Evolutionary conservation across 1,140 invertebrate genomes (phyloP), one percentile per base, ranked within the genome.

Genomic region (Chrysomallon squamiferum): DNA sequence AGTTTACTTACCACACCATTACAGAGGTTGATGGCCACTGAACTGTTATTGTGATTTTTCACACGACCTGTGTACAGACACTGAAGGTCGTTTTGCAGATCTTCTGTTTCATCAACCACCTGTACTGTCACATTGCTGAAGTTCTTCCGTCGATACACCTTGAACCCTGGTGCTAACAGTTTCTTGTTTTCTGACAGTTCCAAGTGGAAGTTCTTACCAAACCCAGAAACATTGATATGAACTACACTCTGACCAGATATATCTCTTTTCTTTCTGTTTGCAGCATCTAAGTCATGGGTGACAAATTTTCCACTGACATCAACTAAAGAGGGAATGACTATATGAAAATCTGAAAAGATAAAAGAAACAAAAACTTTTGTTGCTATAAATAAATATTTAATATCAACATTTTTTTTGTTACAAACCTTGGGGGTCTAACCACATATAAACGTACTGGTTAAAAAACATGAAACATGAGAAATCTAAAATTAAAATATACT

Each of bases 1-100:
- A 22, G 29, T 22, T 27, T 11, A 72, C 71, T 71, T 43, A 76
- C 74, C 64, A 72, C 61, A 32, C 74, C 74, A 59, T 69, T 52
- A 61, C 74, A 74, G 9, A 76, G 9, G 18, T 70, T 68, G 20
- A 72, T 47, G 20, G 75, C 70, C 15, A 65, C 72, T 2, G 61
- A 52, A 5, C 59, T 58, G 41, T 64, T 57, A 3, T 52, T 41
- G 60, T 74, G 59, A 30, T 66, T 68, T 32, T 58, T 30, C 13
- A 73, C 62, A 33, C 38, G 65, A 18, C 70, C 62, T 13, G 66
- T 59, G 52, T 67, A 69, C 15, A 63, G 69, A 60, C 69, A 74
- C 11, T 9, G 13, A 9, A 54, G 50, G 13, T 20, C 50, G 25
- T 54, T 54, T 22, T 54, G 18, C 22, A 54, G n/a, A 3, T 54